Base-by-base conservation (phyloP, 64 coral and sea anemone genomes). In the Anthopleura sola region DNA sequence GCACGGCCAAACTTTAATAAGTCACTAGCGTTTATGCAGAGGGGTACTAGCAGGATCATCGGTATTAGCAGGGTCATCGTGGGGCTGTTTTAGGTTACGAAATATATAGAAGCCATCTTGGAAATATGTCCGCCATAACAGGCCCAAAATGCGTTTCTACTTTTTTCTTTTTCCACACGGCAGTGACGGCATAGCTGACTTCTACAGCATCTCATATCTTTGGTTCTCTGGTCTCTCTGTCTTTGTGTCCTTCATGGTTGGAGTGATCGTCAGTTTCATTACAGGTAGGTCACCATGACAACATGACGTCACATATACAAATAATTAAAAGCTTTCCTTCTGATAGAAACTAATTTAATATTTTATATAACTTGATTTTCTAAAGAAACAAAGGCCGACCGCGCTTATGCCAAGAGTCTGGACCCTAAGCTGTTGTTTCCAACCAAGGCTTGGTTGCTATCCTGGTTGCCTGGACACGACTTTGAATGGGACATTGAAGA, bases 401-500 rank as follows among this genome's bases (percentile, higher is more conserved):
- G 74, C 69, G 79, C 54, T 34, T 68, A 54, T 31, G 82, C 82
- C 16, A 34, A 57, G 55, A 83, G 87, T 36, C n/a, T 96, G 36
- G 90, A 96, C 78, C 87, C 94, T 3, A 90, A 83, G 44, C 48
- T 96, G 5, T 33, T 96, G 78, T 96, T 96, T 60, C 94, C 94
- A 26, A 85, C 91, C 4, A 96, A 92, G 85, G 94, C 82, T 19
- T 96, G 94, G 94, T 53, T 92, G 7, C 76, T 86, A 29, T 86
- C 86, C 2, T 96, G 80, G 20, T 54, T 96, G 17, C 94, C 94
- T 19, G 94, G 94, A 44, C 90, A 96, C 57, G 31, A 71, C 23
- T 96, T 96, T 83, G 83, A 88, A 54, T 96, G 94, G 94, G 94
- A 96, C 83, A 92, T 91, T 80, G 94, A 75, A 31, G 90, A 92